Evolutionary conservation across 1,140 invertebrate species (phyloP).

Genomic region (Bombus turneri): DNA sequence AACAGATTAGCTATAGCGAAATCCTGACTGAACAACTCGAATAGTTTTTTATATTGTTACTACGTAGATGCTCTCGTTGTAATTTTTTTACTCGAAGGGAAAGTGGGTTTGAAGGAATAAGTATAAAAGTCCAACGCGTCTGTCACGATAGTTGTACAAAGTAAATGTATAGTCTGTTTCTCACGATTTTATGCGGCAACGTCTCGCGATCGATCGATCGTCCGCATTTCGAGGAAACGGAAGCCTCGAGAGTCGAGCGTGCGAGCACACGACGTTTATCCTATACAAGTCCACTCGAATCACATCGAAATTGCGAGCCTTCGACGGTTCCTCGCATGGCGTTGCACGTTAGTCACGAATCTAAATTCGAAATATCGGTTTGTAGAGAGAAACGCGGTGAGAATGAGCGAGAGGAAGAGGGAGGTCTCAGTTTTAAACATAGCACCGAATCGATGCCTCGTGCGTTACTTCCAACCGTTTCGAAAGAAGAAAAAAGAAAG

Average conservation of each 20-base stretch:
- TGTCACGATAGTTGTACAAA: neutral
- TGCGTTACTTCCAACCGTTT: neutral
- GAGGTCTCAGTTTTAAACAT: neutral
- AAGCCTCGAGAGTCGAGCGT: neutral
- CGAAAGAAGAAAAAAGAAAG: too few species aligned
- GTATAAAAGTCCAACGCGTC: too few species aligned
- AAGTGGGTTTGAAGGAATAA: neutral
- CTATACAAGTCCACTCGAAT: neutral
- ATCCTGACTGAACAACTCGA: neutral
- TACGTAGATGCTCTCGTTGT: neutral
- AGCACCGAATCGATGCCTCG: slow-evolving; percentile 7
- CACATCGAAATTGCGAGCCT: neutral
- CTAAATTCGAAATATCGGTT: neutral
- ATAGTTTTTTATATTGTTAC: slow-evolving; percentile 6
- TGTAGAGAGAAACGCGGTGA: neutral
- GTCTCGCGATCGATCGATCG: slow-evolving; percentile 19
- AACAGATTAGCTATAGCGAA: slow-evolving; percentile 3
- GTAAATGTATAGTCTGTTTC: neutral
- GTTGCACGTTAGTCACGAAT: neutral
- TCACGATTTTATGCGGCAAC: slow-evolving; percentile 10
- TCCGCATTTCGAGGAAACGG: neutral
- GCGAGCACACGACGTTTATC: neutral
- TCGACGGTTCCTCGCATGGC: neutral
- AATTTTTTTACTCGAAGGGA: neutral
- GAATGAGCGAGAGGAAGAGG: neutral